Evolutionary conservation across 2,888 invertebrate genomes (phyloP).

Genomic region (Eueremaeus valkanovi): DNA sequence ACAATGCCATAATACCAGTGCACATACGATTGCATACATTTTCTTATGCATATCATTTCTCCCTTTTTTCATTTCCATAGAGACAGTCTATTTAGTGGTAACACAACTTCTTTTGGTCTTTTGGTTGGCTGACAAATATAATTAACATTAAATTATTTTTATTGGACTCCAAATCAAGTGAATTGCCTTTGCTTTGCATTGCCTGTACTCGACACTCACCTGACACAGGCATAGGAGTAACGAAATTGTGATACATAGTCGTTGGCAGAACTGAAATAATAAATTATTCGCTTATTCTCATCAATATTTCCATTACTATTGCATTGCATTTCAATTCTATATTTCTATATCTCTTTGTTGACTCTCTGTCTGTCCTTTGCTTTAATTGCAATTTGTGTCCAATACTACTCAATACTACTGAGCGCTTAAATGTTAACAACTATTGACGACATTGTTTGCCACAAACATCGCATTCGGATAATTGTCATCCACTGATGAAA

Average conservation of each 20-base stretch:
- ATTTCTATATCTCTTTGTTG: not conserved
- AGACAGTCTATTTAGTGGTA: not conserved
- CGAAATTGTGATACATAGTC: conserved; percentile 28
- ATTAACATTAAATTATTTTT: conserved; percentile 23
- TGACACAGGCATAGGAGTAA: not conserved
- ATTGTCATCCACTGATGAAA: no score
- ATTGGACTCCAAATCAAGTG: conserved; percentile 22
- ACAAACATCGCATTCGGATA: no score
- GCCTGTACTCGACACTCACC: not conserved
- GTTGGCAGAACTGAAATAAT: not conserved
- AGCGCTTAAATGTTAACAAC: no score
- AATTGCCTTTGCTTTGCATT: not conserved
- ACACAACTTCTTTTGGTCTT: conserved; percentile 26
- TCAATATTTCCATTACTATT: not conserved
- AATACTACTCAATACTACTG: no score
- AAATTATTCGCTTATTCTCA: conserved; percentile 1
- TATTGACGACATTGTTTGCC: no score
- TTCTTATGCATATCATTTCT: conserved; percentile 24
- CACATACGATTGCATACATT: not conserved
- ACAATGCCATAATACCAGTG: not conserved
- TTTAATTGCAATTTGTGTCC: no score
- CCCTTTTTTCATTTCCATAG: conserved; percentile 11
- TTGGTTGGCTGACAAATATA: conserved; percentile 32
- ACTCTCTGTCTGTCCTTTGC: not conserved
- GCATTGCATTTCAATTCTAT: not conserved